These are phyloP conservation scores for Brachyistius frenatus DNA, from an alignment of 2,113 vertebrate species.

Conservation along the genomic window DNA sequence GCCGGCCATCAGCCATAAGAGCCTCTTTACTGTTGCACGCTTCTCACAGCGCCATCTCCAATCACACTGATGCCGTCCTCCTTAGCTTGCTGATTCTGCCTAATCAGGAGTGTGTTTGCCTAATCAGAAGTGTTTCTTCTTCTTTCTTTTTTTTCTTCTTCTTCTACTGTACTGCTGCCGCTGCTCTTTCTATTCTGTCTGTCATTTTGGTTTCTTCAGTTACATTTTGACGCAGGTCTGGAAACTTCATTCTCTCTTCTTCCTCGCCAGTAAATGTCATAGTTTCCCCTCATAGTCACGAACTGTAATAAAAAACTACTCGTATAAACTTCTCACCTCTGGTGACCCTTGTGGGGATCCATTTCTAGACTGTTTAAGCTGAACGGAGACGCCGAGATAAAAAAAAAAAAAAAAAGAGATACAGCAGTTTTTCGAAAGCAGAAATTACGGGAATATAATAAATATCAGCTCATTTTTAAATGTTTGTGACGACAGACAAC, in stretches of 20 bases:
- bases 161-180: background rate
- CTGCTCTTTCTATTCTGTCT: background rate
- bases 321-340: background rate
- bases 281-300: conserved; percentile 3
- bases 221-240: conserved; percentile 33
- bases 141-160: background rate
- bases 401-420: too few species aligned
- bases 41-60: conserved; percentile 53
- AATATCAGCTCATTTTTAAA: background rate
- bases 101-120: conserved; percentile 65
- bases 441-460: conserved; percentile 12
- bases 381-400: too few species aligned
- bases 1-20: conserved; percentile 63
- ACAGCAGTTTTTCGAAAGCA: background rate
- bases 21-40: conserved; percentile 59
- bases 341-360: conserved; percentile 2
- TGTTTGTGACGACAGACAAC: conserved; percentile 21
- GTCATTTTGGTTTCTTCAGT: background rate
- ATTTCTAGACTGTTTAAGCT: background rate
- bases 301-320: background rate
- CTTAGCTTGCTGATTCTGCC: conserved; percentile 63
- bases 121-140: conserved; percentile 37
- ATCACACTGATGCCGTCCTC: conserved; percentile 67
- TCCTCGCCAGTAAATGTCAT: conserved; percentile 22
- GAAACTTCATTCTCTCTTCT: conserved; percentile 3